Evolutionary conservation across 2,113 vertebrate species (phyloP), one percentile per base, ranked within the genome.

Genomic region (Eulemur macaco): DNA sequence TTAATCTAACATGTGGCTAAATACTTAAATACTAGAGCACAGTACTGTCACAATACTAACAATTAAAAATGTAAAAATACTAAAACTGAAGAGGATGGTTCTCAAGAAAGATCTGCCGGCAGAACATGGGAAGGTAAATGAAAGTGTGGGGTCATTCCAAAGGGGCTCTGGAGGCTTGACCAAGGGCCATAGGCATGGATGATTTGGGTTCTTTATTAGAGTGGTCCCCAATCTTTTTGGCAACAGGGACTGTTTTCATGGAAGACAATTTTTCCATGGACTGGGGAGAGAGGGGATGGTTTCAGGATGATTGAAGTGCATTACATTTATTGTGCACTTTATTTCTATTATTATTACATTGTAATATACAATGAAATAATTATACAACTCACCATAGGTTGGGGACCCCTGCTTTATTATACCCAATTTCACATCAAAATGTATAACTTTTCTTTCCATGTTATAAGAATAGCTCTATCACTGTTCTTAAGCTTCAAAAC

Each of bases 1-100:
- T 96, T 92, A 86, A 74, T 89, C 6, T 89, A 86, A 95, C 82
- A 89, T 89, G 45, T 74, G 20, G 45, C 76, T 89, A 82, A 89
- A 56, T 94, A 42, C 8, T 34, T 89, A 82, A 86, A 56, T 94
- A n/a, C 10, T 34, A 77, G 29, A 64, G 17, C 7, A 83, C 1
- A 64, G 23, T 60, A 64, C 34, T 92, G 20, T 71, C 31, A 73
- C 1, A 87, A 78, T 25, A 39, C 18, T 74, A 83, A 82, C 8
- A 82, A 78, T 76, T 34, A 83, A 89, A 77, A 50, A 56, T 68
- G 15, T 4, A 69, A 63, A 88, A 89, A 80, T 34, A 73, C 18
- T 89, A 64, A 78, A 82, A 77, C 10, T 11, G 8, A 58, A 95
- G 27, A 76, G 21, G 54, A 60, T 52, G 8, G 4, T 76, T 69